Conservation (phyloP, 2,797 vertebrate species). For the Acanthurus tractus region DNA sequence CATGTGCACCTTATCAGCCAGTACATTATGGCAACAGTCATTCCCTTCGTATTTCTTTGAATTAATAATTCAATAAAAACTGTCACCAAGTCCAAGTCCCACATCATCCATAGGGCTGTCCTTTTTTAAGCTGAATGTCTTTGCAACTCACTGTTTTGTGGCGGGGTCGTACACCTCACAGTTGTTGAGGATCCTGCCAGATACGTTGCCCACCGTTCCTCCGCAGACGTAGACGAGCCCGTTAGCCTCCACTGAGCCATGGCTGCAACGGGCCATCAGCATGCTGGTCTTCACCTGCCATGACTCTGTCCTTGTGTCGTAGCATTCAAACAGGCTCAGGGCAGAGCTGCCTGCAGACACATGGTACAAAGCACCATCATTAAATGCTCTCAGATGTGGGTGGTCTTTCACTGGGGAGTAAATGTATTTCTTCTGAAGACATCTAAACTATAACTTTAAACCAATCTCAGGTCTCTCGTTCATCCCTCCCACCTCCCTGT, state of each 20-base stretch:
- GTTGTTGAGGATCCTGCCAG: slow-evolving; percentile 94
- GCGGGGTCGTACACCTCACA: slow-evolving; percentile 96
- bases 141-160: slow-evolving; percentile 91
- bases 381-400: neutral
- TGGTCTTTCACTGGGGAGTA: neutral
- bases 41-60: neutral
- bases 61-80: neutral
- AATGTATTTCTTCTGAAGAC: neutral
- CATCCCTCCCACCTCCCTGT: slow-evolving; percentile 55
- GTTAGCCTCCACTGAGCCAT: slow-evolving; percentile 94
- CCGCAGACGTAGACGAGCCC: slow-evolving; percentile 97
- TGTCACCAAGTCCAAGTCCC: neutral
- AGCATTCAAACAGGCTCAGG: slow-evolving; percentile 96
- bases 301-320: slow-evolving; percentile 95
- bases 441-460: neutral
- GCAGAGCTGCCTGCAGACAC: slow-evolving; percentile 92
- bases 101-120: accelerated
- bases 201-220: slow-evolving; percentile 96
- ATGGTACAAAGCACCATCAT: neutral
- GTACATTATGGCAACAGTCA: neutral
- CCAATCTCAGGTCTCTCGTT: neutral
- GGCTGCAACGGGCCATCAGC: slow-evolving; percentile 96
- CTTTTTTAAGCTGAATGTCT: neutral
- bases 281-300: slow-evolving; percentile 97
- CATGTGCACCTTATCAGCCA: neutral